Conservation (phyloP, 2,113 vertebrate genomes). For the Cettia cetti region DNA sequence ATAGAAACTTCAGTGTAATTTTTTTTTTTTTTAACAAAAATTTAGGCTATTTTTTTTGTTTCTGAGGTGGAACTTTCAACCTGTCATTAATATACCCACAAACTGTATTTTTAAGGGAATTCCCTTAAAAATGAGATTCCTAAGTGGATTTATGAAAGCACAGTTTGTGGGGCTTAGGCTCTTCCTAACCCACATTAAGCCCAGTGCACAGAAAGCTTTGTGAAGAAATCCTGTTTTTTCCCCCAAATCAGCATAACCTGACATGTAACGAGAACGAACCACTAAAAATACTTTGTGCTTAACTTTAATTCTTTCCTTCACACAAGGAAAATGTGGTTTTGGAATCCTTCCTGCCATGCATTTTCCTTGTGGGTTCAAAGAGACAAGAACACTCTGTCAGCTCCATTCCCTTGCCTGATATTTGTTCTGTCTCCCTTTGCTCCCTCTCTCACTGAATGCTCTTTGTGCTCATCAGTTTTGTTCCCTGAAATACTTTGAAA, state of each 20-base stretch:
- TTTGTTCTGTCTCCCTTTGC: background rate
- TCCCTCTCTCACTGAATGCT: background rate
- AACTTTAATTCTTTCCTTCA: constrained; percentile 47
- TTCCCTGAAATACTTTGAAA: background rate
- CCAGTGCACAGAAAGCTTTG: constrained; percentile 8
- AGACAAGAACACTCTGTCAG: background rate
- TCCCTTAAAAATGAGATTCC: background rate
- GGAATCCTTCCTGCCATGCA: background rate
- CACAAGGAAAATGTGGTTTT: background rate
- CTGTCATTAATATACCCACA: background rate
- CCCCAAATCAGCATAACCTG: constrained; percentile 46
- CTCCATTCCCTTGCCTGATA: background rate
- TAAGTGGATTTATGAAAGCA: background rate
- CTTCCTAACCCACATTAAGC: background rate
- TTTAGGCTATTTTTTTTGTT: background rate
- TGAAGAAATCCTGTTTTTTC: constrained; percentile 32
- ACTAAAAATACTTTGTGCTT: constrained; percentile 65
- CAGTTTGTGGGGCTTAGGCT: background rate
- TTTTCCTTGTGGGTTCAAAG: background rate
- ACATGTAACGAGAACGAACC: constrained; percentile 25
- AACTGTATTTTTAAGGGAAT: background rate
- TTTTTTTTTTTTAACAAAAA: background rate
- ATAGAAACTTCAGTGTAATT: background rate
- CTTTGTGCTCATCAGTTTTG: constrained; percentile 14
- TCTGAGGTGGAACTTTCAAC: background rate